A percentile compares a stretch with the other conserved stretches of the same genome.
Conservation (phyloP, 2,113 vertebrate genomes). For the Emydura subglobosa region DNA sequence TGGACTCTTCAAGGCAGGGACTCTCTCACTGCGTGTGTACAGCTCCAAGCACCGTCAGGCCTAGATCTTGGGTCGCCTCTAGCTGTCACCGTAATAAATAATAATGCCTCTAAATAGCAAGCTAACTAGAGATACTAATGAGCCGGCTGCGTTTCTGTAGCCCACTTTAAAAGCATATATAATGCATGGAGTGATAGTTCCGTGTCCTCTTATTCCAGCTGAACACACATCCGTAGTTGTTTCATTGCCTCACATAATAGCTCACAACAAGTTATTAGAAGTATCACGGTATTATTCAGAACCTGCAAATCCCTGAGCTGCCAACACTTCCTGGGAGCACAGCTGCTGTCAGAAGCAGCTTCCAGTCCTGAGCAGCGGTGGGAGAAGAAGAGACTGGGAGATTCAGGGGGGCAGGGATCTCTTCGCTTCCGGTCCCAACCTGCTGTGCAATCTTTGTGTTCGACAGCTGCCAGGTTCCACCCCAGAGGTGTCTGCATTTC, state of each 20-base stretch:
- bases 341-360: not conserved
- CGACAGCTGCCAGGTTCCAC: not conserved
- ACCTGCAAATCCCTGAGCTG: not conserved
- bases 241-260: conserved; percentile 27
- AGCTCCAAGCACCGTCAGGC: too few species aligned
- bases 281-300: conserved; percentile 50
- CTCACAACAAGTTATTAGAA: conserved; percentile 64
- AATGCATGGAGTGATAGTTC: conserved; percentile 3
- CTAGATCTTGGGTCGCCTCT: not conserved
- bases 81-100: not conserved
- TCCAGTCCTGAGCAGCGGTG: not conserved
- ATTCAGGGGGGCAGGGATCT: not conserved
- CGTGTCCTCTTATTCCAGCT: conserved; percentile 21
- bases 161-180: not conserved
- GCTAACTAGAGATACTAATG: not conserved
- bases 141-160: too few species aligned
- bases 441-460: not conserved
- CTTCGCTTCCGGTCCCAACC: not conserved
- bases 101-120: not conserved
- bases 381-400: not conserved
- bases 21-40: not conserved
- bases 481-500: not conserved
- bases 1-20: not conserved
- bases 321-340: not conserved
- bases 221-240: conserved; percentile 19